Conservation (phyloP, 64 coral and sea anemone genomes). For the Trachythela sp. region DNA sequence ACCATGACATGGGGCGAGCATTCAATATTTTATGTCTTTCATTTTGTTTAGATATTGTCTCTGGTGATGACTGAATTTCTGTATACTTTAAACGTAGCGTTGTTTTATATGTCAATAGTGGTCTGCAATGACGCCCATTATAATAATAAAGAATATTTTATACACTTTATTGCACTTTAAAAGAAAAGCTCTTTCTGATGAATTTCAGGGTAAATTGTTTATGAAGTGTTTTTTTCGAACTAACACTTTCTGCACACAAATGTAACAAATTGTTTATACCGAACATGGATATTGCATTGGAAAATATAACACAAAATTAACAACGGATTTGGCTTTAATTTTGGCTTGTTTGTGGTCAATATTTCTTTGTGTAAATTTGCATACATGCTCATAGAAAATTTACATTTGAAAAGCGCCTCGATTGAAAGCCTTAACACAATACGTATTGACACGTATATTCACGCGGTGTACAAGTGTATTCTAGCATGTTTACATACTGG, state of each 20-base stretch:
- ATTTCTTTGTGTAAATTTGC: slow-evolving; percentile 17
- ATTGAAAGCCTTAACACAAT: background rate
- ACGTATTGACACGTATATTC: background rate
- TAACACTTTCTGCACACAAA: background rate
- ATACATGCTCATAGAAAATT: background rate
- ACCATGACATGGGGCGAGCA: background rate
- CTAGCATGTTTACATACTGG: background rate
- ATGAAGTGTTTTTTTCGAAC: background rate
- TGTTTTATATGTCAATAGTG: background rate
- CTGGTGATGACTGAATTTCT: background rate
- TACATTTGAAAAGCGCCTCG: background rate
- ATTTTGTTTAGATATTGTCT: background rate
- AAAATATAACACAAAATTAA: background rate
- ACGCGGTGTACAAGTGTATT: background rate
- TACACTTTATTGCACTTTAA: background rate
- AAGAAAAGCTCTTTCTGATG: background rate
- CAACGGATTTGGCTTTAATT: background rate
- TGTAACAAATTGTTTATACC: background rate
- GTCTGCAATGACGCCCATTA: background rate
- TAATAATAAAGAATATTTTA: background rate
- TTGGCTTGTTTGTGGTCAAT: background rate
- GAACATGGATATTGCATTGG: background rate
- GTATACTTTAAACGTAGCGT: background rate
- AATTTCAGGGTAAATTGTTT: background rate
- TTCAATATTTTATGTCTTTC: background rate